Conservation (phyloP, 2,888 invertebrate genomes). For the Entomobrya proxima region DNA sequence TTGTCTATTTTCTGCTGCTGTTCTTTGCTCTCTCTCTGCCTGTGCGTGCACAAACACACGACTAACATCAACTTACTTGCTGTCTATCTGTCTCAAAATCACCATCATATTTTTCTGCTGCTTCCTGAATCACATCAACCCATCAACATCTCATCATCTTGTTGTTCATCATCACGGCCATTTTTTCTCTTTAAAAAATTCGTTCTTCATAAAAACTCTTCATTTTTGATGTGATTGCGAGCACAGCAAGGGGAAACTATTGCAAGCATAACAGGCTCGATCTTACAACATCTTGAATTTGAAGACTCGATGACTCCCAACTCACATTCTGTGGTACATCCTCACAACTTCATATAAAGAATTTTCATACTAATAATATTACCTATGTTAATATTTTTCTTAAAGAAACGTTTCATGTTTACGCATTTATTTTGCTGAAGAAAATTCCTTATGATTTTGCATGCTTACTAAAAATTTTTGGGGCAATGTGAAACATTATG, state of each 20-base stretch:
- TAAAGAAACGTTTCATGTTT: neutral
- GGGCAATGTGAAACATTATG: neutral
- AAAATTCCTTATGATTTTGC: neutral
- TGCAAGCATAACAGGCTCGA: constrained; percentile 88
- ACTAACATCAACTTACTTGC: neutral
- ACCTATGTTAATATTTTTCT: neutral
- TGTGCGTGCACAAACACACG: neutral
- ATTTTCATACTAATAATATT: neutral
- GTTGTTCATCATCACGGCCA: neutral
- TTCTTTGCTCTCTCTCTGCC: neutral
- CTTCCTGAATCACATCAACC: constrained; percentile 23
- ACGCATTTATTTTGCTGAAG: neutral
- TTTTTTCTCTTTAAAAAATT: neutral
- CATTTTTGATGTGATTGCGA: neutral
- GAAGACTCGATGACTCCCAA: constrained; percentile 84
- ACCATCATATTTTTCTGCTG: constrained; percentile 7
- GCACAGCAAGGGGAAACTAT: constrained; percentile 86
- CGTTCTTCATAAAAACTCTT: neutral
- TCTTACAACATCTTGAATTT: constrained; percentile 88
- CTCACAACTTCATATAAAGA: neutral
- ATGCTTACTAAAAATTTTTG: neutral
- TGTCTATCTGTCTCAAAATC: constrained; percentile 25
- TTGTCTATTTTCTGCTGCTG: constrained; percentile 15
- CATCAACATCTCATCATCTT: neutral
- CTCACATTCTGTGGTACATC: constrained; percentile 75